phyloP scores from a whole-genome alignment of 30 jellyfish, hydroid and myxozoan species.

The Cassiopea xamachana region DNA sequence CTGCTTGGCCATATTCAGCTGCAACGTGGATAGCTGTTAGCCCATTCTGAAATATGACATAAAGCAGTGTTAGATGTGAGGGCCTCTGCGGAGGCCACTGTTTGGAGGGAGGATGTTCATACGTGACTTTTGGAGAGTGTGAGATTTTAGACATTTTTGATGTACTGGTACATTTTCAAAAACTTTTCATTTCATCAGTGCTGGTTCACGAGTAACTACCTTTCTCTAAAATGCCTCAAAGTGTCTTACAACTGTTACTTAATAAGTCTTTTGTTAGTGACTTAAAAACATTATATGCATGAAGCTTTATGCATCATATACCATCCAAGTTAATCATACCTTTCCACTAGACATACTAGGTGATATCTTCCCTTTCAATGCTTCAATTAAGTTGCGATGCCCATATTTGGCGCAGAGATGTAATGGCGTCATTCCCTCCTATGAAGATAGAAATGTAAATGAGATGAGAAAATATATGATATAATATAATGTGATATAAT shows the following conservation, averaged over 20 bases:
- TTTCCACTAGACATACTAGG: conserved; percentile 80
- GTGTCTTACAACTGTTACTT: too few species aligned
- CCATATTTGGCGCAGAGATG: conserved; percentile 96
- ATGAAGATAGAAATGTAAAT: neutral
- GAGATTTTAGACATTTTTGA: too few species aligned
- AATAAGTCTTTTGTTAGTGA: too few species aligned
- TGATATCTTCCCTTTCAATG: conserved; percentile 85
- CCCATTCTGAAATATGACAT: conserved; percentile 73
- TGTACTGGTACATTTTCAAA: too few species aligned
- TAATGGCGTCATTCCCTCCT: conserved; percentile 96
- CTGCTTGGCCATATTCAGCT: conserved; percentile 95
- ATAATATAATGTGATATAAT: neutral
- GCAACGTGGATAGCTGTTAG: conserved; percentile 91
- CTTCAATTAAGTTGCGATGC: conserved; percentile 78
- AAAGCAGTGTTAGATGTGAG: neutral
- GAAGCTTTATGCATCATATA: too few species aligned
- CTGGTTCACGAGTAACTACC: too few species aligned
- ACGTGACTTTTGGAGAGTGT: too few species aligned
- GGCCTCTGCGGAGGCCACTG: neutral
- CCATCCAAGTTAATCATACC: conserved; percentile 30
- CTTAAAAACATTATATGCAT: too few species aligned
- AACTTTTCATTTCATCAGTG: too few species aligned
- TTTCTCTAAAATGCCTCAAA: too few species aligned
- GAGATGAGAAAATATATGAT: neutral
- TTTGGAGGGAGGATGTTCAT: too few species aligned